Evolutionary conservation across 2,113 vertebrate genomes (phyloP).

Genomic region (Trichomycterus rosablanca): DNA sequence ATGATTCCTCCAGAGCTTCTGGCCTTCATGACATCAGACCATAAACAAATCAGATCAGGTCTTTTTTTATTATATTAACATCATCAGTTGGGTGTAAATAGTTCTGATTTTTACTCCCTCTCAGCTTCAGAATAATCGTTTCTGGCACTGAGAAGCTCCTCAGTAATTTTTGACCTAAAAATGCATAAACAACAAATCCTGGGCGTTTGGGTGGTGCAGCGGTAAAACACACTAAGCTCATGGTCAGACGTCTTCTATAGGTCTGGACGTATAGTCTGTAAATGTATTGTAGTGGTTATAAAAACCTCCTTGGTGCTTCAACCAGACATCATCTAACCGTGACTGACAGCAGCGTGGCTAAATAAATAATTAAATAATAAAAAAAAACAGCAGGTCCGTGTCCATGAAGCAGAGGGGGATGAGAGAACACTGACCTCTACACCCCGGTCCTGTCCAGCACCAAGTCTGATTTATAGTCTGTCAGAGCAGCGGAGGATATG

Average conservation of each 20-base stretch:
- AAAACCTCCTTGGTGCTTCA: too few relatives aligned
- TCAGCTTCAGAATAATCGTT: too few relatives aligned
- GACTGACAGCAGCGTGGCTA: constrained; percentile 8
- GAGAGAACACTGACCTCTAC: constrained; percentile 20
- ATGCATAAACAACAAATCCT: too few relatives aligned
- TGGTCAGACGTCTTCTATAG: too few relatives aligned
- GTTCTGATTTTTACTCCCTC: not conserved
- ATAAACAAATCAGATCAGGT: not conserved
- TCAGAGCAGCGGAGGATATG: constrained; percentile 12
- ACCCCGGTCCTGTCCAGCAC: constrained; percentile 10
- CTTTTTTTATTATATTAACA: not conserved
- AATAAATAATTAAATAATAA: not conserved
- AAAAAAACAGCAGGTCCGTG: constrained; percentile 6
- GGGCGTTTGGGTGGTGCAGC: too few relatives aligned
- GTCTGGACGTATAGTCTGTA: too few relatives aligned
- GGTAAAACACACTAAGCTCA: too few relatives aligned
- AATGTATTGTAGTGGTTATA: too few relatives aligned
- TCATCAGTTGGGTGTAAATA: too few relatives aligned
- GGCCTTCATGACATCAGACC: not conserved
- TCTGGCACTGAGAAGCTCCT: too few relatives aligned
- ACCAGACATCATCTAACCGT: not conserved
- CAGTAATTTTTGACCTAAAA: too few relatives aligned
- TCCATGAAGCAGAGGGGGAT: constrained; percentile 23
- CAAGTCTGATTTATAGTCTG: constrained; percentile 32
- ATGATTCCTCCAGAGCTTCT: too few relatives aligned